These are phyloP conservation scores for Andrena camellia DNA, from an alignment of 2,888 invertebrate genomes.

Conservation along the genomic window DNA sequence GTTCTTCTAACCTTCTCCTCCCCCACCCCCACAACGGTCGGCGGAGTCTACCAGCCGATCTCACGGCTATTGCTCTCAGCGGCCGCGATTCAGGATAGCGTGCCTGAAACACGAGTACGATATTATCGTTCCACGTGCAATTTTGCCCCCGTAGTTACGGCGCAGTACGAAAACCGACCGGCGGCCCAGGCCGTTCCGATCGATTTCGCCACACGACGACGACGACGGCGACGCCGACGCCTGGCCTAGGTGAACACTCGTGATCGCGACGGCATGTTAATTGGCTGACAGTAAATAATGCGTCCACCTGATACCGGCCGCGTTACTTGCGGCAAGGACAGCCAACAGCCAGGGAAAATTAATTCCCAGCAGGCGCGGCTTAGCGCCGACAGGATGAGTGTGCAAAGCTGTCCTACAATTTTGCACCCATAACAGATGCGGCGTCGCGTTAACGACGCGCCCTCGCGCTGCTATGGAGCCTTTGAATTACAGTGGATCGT, in stretches of 20 bases:
- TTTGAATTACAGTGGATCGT: slow-evolving; percentile 8
- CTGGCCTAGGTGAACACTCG: slow-evolving; percentile 38
- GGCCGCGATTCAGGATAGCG: slow-evolving; percentile 72
- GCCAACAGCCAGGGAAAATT: slow-evolving; percentile 61
- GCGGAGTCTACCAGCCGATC: slow-evolving; percentile 32
- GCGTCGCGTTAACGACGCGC: slow-evolving; percentile 33
- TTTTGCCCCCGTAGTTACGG: slow-evolving; percentile 75
- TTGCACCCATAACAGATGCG: slow-evolving; percentile 41
- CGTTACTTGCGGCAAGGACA: slow-evolving; percentile 62
- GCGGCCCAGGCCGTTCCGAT: slow-evolving; percentile 51
- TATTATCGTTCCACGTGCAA: slow-evolving; percentile 77
- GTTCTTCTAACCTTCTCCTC: neutral
- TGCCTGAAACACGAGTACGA: slow-evolving; percentile 76
- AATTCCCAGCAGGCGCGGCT: slow-evolving; percentile 61
- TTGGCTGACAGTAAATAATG: slow-evolving; percentile 74
- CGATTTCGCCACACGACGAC: slow-evolving; percentile 59
- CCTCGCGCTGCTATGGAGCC: neutral
- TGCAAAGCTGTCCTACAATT: slow-evolving; percentile 39
- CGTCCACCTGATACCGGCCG: slow-evolving; percentile 65
- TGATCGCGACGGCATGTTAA: slow-evolving; percentile 69
- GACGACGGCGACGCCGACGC: slow-evolving; percentile 43
- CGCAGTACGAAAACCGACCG: slow-evolving; percentile 65
- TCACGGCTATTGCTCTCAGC: slow-evolving; percentile 62
- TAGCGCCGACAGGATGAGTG: slow-evolving; percentile 38
- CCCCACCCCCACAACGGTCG: neutral